Evolutionary conservation across 2,888 invertebrate species (phyloP), one percentile per base, ranked within the genome.

Genomic region (Erynnis tages): DNA sequence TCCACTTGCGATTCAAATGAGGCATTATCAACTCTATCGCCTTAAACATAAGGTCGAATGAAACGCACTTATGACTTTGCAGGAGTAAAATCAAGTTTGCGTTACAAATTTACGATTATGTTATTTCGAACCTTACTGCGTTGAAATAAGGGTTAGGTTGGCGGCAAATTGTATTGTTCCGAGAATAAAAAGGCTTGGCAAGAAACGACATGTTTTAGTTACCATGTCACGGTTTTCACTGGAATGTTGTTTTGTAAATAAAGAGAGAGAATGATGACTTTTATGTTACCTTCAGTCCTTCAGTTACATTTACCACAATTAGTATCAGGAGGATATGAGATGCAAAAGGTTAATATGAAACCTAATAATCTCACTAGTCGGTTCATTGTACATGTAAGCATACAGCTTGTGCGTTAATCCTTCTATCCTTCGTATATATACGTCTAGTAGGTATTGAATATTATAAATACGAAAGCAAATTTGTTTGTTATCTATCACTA

Each of bases 11-110:
- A 53, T 19, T 14, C 16, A 4, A 49, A 23, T 52, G 67, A 17
- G 35, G 59, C 19, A 73, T 65, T 64, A 48, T 58, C 52, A 59
- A 63, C 68, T 59, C 66, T 78, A 71, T 53, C 2, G 1, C 19
- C 21, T n/a, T 27, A 1, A 1, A 37, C 27, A 37, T 43, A 34
- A 50, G 29, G 0, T 14, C n/a, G 14, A 7, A 10, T 6, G 2
- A 21, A 35, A 1, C 14, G 17, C 19, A 21, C 23, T 23, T 16
- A 35, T 21, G 50, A 29, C 19, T 52, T 43, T 49, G 44, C 29
- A 17, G 45, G 38, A 54, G 56, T 58, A 58, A 62, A 58, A 53
- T 46, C 47, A 46, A 54, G 38, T 30, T 44, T 32, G 44, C 19
- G 50, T 50, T 55, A 46, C 54, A 25, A 53, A 27, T 50, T 49